These are phyloP conservation scores for Arge pagana DNA, from an alignment of 2,888 invertebrate genomes.

Conservation along the genomic window DNA sequence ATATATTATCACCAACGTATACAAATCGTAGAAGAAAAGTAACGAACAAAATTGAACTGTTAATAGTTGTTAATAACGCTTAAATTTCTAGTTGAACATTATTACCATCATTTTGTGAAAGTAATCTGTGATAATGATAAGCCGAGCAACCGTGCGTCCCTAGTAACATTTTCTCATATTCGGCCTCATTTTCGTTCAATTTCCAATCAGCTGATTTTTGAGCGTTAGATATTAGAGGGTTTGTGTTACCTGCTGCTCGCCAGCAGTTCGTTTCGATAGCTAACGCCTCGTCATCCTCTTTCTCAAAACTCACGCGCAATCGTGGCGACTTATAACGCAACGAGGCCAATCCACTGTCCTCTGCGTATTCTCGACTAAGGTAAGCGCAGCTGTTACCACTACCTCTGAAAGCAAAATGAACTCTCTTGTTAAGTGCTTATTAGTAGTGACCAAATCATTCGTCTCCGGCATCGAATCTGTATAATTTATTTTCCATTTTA, in stretches of 20 bases:
- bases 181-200: conserved; percentile 26
- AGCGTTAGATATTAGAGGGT: conserved; percentile 36
- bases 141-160: conserved; percentile 69
- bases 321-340: conserved; percentile 43
- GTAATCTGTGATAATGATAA: conserved; percentile 58
- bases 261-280: conserved; percentile 28
- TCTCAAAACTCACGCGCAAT: conserved; percentile 37
- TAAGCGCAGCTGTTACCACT: conserved; percentile 47
- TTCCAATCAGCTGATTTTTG: conserved; percentile 28
- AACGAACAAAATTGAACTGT: conserved; percentile 11
- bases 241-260: conserved; percentile 42
- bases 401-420: conserved; percentile 53
- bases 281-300: conserved; percentile 23
- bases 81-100: conserved; percentile 43
- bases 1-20: background rate
- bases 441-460: no score
- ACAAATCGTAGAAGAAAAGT: conserved; percentile 8
- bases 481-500: no score
- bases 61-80: conserved; percentile 10
- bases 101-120: conserved; percentile 33
- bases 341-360: conserved; percentile 43
- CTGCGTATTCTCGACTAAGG: conserved; percentile 40
- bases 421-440: conserved; percentile 38
- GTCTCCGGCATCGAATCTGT: no score
- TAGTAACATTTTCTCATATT: conserved; percentile 64